phyloP scores from a whole-genome alignment of 2,113 vertebrate genomes.

The Engystomops pustulosus region DNA sequence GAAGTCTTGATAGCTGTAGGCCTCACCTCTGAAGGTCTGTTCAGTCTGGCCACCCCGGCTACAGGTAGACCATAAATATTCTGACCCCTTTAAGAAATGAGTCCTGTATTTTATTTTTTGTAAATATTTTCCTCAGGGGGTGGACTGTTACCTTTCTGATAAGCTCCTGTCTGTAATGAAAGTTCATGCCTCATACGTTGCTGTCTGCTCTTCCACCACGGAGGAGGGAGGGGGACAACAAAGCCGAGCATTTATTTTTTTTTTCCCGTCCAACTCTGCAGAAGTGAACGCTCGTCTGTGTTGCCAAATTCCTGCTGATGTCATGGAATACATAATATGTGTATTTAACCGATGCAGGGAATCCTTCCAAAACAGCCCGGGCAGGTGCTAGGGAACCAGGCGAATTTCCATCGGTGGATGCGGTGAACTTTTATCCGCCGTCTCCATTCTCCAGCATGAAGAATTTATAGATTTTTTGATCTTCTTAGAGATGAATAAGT shows the following conservation, averaged over 20 bases:
- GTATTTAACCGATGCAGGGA: conserved; percentile 14
- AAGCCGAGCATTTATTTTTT: conserved; percentile 29
- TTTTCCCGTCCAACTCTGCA: not conserved
- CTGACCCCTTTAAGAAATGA: too few species aligned
- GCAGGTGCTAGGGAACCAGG: conserved; percentile 13
- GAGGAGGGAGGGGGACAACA: not conserved
- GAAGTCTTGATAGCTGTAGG: too few species aligned
- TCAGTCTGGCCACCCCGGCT: too few species aligned
- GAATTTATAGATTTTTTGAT: not conserved
- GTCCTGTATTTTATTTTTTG: too few species aligned
- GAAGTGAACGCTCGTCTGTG: conserved; percentile 26
- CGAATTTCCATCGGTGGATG: not conserved
- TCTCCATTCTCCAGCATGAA: too few species aligned
- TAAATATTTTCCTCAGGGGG: too few species aligned
- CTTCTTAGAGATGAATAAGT: not conserved
- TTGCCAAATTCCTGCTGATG: conserved; percentile 44
- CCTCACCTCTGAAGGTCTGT: too few species aligned
- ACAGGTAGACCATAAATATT: too few species aligned
- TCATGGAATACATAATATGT: conserved; percentile 28
- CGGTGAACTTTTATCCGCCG: too few species aligned
- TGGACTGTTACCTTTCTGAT: not conserved
- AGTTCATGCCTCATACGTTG: not conserved
- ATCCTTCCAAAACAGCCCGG: not conserved
- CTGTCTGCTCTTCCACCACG: not conserved
- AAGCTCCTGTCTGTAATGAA: not conserved